A percentile compares a stretch with the other conserved stretches of the same genome.
Evolutionary conservation across 2,888 invertebrate genomes (phyloP).

Genomic region (Polydrusus pterygomalis): DNA sequence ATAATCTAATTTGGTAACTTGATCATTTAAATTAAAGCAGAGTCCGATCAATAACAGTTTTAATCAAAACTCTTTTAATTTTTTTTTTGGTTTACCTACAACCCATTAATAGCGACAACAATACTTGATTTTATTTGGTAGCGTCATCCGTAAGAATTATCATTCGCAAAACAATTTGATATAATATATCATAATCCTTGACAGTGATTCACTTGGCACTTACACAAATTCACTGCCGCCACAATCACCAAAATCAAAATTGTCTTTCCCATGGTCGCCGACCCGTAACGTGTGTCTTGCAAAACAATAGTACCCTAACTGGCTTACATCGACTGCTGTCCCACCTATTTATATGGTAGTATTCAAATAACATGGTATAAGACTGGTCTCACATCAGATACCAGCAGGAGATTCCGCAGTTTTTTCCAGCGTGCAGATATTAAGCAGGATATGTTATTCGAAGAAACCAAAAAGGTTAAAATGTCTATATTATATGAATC

Average conservation of each 20-base stretch:
- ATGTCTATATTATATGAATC: not conserved
- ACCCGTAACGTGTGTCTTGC: slow-evolving; percentile 34
- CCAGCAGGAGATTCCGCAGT: slow-evolving; percentile 27
- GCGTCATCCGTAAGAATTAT: not conserved
- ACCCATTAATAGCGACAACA: not conserved
- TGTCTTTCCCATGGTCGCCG: slow-evolving; percentile 39
- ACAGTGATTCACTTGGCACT: slow-evolving; percentile 36
- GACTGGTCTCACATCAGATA: slow-evolving; percentile 40
- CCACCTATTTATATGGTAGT: slow-evolving; percentile 51
- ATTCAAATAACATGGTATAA: slow-evolving; percentile 37
- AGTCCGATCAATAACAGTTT: too few relatives aligned
- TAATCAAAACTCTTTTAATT: too few relatives aligned
- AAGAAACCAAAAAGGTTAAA: slow-evolving; percentile 26
- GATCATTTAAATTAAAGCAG: too few relatives aligned
- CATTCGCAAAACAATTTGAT: not conserved
- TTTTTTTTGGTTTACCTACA: too few relatives aligned
- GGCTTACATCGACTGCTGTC: slow-evolving; percentile 34
- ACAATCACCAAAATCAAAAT: slow-evolving; percentile 37
- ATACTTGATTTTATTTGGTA: not conserved
- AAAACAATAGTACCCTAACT: slow-evolving; percentile 45
- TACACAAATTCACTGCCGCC: slow-evolving; percentile 55
- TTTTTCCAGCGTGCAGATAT: slow-evolving; percentile 36
- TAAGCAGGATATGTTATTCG: slow-evolving; percentile 35
- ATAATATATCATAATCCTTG: slow-evolving; percentile 20
- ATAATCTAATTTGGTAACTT: too few relatives aligned